A percentile compares a stretch with the other conserved stretches of the same genome.
These are phyloP conservation scores for Ophion obscuratus DNA, from an alignment of 2,888 invertebrate species.

Conservation along the genomic window DNA sequence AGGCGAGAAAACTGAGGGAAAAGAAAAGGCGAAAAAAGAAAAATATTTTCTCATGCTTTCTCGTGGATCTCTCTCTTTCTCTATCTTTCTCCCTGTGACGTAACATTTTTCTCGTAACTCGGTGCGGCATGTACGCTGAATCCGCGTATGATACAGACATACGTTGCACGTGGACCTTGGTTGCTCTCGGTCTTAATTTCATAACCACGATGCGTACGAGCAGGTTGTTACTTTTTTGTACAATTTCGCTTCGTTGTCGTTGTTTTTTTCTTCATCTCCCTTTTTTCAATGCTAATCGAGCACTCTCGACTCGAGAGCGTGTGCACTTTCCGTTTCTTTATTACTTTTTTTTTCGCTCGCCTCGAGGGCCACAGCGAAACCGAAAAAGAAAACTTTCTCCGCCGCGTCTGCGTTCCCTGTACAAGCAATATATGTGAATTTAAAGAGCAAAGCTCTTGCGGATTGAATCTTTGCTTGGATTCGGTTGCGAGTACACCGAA, in stretches of 20 bases:
- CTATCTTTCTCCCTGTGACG: conserved; percentile 46
- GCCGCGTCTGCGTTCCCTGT: neutral
- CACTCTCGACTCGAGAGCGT: conserved; percentile 48
- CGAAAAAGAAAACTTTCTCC: conserved; percentile 55
- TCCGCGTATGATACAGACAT: conserved; percentile 1
- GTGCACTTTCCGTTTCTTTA: conserved; percentile 50
- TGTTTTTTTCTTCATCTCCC: neutral
- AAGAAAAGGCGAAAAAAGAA: neutral
- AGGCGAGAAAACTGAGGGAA: neutral
- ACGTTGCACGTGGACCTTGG: conserved; percentile 46
- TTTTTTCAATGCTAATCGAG: conserved; percentile 50
- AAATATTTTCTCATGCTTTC: conserved; percentile 46
- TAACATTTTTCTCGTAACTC: conserved; percentile 35
- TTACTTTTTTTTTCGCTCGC: conserved; percentile 20
- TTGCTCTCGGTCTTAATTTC: conserved; percentile 54
- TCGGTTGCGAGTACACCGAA: neutral
- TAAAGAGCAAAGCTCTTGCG: conserved; percentile 3
- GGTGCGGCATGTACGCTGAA: conserved; percentile 10
- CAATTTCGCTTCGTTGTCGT: conserved; percentile 9
- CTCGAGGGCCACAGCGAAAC: conserved; percentile 20
- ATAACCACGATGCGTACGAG: conserved; percentile 56
- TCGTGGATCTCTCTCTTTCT: conserved; percentile 2
- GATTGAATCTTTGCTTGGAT: neutral
- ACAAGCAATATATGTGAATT: neutral
- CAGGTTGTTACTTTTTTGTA: conserved; percentile 55